Percentiles rank a stretch among this genome's conserved stretches.
phyloP scores from a whole-genome alignment of 1,140 invertebrate genomes.

The Aphelenchoides besseyi region DNA sequence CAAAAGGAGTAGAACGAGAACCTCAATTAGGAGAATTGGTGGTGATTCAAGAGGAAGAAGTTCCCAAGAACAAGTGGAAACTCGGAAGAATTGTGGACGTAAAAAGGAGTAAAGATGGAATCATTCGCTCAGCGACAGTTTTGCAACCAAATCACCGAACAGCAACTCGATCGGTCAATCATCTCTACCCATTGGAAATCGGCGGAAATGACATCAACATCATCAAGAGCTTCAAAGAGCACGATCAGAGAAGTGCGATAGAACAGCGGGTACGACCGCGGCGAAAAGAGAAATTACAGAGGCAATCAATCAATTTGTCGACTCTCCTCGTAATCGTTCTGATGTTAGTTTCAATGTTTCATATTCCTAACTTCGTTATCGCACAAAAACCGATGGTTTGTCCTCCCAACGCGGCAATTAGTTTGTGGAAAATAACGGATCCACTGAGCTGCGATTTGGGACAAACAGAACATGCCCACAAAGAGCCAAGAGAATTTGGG shows the following conservation, averaged over 20 bases:
- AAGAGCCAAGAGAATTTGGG: background rate
- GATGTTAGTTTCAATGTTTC: background rate
- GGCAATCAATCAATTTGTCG: background rate
- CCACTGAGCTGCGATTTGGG: too few relatives aligned
- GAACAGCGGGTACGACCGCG: background rate
- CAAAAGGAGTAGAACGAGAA: background rate
- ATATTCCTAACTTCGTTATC: background rate
- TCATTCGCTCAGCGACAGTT: background rate
- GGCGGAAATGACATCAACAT: background rate
- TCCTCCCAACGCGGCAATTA: background rate
- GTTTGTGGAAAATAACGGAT: background rate
- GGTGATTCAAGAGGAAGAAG: background rate
- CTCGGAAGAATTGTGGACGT: background rate
- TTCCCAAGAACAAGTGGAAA: background rate
- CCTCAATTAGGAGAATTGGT: background rate
- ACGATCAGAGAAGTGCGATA: background rate
- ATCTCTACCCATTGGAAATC: conserved; percentile 2
- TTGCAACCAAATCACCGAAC: background rate
- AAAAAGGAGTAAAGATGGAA: background rate
- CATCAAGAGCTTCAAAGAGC: background rate
- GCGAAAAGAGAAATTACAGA: background rate
- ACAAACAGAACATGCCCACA: too few relatives aligned
- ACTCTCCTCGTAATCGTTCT: background rate
- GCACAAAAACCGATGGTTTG: background rate
- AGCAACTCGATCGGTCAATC: background rate